These are phyloP conservation scores for Gambusia holbrooki DNA, from an alignment of 2,113 vertebrate genomes.

Conservation along the genomic window DNA sequence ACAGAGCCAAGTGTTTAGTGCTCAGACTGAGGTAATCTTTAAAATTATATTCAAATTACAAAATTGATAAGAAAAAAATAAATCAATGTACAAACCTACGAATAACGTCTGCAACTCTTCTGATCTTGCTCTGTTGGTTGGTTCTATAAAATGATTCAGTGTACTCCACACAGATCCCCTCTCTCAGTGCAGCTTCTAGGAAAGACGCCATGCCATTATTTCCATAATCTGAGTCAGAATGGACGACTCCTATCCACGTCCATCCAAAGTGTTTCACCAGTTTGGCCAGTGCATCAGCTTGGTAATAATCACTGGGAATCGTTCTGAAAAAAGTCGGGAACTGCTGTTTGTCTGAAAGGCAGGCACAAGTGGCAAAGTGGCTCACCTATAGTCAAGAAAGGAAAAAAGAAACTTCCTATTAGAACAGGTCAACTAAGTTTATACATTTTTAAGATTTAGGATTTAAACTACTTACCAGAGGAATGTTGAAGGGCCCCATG, in stretches of 20 bases:
- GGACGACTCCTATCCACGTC: slow-evolving; percentile 80
- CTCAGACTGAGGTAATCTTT: neutral
- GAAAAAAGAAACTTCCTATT: neutral
- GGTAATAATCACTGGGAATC: too few species aligned
- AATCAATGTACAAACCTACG: slow-evolving; percentile 40
- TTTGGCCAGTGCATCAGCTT: too few species aligned
- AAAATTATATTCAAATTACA: neutral
- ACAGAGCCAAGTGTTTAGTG: neutral
- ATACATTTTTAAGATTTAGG: neutral
- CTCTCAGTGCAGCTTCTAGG: slow-evolving; percentile 51
- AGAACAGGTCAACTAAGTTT: neutral
- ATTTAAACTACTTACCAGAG: slow-evolving; percentile 62
- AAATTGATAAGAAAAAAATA: neutral
- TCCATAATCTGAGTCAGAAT: slow-evolving; percentile 79
- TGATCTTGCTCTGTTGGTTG: slow-evolving; percentile 55
- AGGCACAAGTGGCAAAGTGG: slow-evolving; percentile 75
- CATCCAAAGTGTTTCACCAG: slow-evolving; percentile 69
- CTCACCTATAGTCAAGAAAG: slow-evolving; percentile 67
- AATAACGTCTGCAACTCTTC: slow-evolving; percentile 70
- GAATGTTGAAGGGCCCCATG: slow-evolving; percentile 43
- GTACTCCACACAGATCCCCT: slow-evolving; percentile 78
- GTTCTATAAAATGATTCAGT: slow-evolving; percentile 64
- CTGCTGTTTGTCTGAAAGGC: slow-evolving; percentile 77
- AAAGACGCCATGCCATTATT: slow-evolving; percentile 77
- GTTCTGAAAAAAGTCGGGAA: slow-evolving; percentile 41